Evolutionary conservation across 2,888 invertebrate species (phyloP), one percentile per base, ranked within the genome.

Genomic region (Dromius quadrimaculatus): DNA sequence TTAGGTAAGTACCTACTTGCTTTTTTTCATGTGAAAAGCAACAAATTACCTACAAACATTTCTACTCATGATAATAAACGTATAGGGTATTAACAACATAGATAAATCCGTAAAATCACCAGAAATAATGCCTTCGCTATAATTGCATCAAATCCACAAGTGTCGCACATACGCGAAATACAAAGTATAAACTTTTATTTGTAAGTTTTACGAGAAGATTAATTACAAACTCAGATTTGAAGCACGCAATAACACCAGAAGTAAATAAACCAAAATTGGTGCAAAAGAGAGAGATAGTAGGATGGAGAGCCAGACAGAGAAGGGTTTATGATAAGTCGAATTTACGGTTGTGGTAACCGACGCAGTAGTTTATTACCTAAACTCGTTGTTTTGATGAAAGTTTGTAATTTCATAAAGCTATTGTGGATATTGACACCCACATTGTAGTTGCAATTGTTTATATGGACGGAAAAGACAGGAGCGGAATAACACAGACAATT

Each of bases 141-240:
- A n/a, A n/a, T n/a, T n/a, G n/a, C n/a, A n/a, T n/a, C n/a, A n/a
- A n/a, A n/a, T n/a, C n/a, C n/a, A n/a, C n/a, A n/a, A n/a, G n/a
- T n/a, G n/a, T n/a, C 28, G 2, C 15, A 41, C 41, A 41, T 41
- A 15, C 41, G 41, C 41, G 41, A 41, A 41, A 45, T 32, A 9
- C 11, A 61, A 34, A 20, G 38, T 63, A 63, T 63, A 45, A 63
- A 63, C 28, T 45, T 43, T 63, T 63, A 63, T 63, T 63, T 22
- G 63, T 63, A 45, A 43, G 45, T 63, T 63, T 63, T 63, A 63
- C 45, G 63, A 63, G 15, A 45, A 63, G 63, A 63, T 63, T 63
- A 63, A 63, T 63, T 63, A 45, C 63, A 28, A n/a, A 20, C 15
- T 17, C 45, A 63, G 63, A 63, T 63, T 63, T 63, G 15, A 45